Evolutionary conservation across 1,140 invertebrate genomes (phyloP), one percentile per base, ranked within the genome.

Genomic region (Meloidogyne chitwoodi): DNA sequence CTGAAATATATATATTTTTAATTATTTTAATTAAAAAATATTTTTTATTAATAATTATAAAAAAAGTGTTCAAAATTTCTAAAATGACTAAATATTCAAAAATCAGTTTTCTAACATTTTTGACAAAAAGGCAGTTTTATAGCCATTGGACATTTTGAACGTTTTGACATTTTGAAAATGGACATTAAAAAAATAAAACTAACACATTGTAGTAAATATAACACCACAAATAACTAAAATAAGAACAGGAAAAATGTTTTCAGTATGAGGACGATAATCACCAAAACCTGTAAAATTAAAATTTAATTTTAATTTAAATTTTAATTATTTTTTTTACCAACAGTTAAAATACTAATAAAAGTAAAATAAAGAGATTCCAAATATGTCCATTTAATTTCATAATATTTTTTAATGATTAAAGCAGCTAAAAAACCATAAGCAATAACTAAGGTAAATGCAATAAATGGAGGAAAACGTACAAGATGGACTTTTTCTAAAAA

Each of bases 181-280:
- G 12, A 56, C 5, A 41, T 41, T 41, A 14, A 14, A 14, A 41
- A 12, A 41, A 11, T 12, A 41, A 34, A 16, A 41, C 78, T 65
- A 48, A 75, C 85, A 86, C 85, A 86, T 86, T 2, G 85, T 86
- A 2, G 85, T 84, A 3, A 86, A 78, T 63, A 85, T 87, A 12
- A 86, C 81, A n/a, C 85, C 85, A 6, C 83, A 82, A 29, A 77
- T 64, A 38, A 83, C 71, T 14, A 84, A 48, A 29, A 83, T 5
- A 4, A 80, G 69, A 19, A 86, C 83, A 63, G 76, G 67, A 29
- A 80, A 69, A 70, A 84, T 48, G 76, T 86, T 79, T 62, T 87
- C 38, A 16, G 78, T 69, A 6, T 67, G 67, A 2, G 85, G 85
- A 16, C 84, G 80, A 61, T 83, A 86, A 63, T 86, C 84, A 3